Evolutionary conservation across 2,113 vertebrate species (phyloP).

Genomic region (Apeltes quadracus): DNA sequence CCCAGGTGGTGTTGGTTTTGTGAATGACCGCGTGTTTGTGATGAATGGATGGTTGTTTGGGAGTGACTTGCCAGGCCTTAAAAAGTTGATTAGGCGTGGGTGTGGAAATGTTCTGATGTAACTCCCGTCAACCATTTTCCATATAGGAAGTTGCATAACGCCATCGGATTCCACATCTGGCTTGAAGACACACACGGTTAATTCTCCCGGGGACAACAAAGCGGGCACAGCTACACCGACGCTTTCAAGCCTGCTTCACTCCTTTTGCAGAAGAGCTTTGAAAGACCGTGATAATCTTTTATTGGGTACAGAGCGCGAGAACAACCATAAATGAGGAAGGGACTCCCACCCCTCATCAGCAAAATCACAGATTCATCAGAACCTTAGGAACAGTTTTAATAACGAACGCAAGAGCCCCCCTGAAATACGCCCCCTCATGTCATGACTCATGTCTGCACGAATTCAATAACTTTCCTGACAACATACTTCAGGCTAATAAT

Average conservation of each 20-base stretch:
- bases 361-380: slow-evolving; percentile 40
- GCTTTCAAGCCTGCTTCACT: slow-evolving; percentile 17
- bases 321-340: slow-evolving; percentile 42
- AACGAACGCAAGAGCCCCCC: slow-evolving; percentile 11
- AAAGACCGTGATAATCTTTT: slow-evolving; percentile 69
- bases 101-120: slow-evolving; percentile 38
- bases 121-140: slow-evolving; percentile 47
- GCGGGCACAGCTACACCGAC: slow-evolving; percentile 52
- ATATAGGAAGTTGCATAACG: slow-evolving; percentile 70
- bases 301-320: slow-evolving; percentile 59
- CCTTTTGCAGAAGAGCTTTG: slow-evolving; percentile 59
- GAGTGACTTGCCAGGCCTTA: slow-evolving; percentile 14
- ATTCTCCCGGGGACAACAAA: slow-evolving; percentile 57
- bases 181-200: slow-evolving; percentile 43
- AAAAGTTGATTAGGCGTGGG: slow-evolving; percentile 45
- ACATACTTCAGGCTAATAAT: slow-evolving; percentile 41
- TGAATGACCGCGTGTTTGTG: slow-evolving; percentile 56
- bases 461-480: slow-evolving; percentile 24
- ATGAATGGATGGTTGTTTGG: slow-evolving; percentile 23
- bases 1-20: slow-evolving; percentile 54
- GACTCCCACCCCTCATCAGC: slow-evolving; percentile 30
- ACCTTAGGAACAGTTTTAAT: slow-evolving; percentile 16
- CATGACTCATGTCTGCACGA: not conserved
- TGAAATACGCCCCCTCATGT: slow-evolving; percentile 29
- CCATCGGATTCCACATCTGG: slow-evolving; percentile 74